Base-by-base conservation (phyloP, 1,140 invertebrate genomes). In the Carposina sasakii region DNA sequence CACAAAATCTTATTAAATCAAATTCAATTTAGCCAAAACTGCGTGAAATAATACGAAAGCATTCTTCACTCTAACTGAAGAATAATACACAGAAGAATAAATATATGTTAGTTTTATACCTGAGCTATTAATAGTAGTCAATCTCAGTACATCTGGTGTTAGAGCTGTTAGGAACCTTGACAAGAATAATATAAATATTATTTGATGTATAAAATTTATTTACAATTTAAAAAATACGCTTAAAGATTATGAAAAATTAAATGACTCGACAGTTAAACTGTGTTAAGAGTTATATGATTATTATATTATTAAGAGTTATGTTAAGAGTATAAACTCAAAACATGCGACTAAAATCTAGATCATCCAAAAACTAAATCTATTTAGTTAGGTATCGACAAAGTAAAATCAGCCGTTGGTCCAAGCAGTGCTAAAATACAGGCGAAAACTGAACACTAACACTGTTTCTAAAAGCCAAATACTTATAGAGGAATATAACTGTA, bases 141-240 rank as follows among this genome's bases (percentile, higher is more conserved):
- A 68, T 78, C 85, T 79, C 59, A 86, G 70, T 58, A 86, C 81
- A 63, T 86, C 81, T 60, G 85, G 85, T 60, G 85, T 86, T 75
- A 86, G 70, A 71, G 85, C 85, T 43, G 82, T 85, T 79, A 86
- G 76, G 72, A 86, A 86, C 82, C 84, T 86, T 83, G 55, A 59
- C 63, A 71, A 61, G 51, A 70, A 73, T 66, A 59, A n/a, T n/a
- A n/a, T n/a, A n/a, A n/a, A n/a, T n/a, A n/a, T n/a, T n/a, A n/a
- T n/a, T n/a, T n/a, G n/a, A n/a, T n/a, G n/a, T n/a, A n/a, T n/a
- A n/a, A n/a, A n/a, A n/a, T n/a, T n/a, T n/a, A n/a, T n/a, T n/a
- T n/a, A n/a, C n/a, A n/a, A n/a, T n/a, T n/a, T n/a, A n/a, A n/a
- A n/a, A n/a, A n/a, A n/a, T n/a, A n/a, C n/a, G n/a, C n/a, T n/a